Conservation (phyloP, 2,113 vertebrate genomes). For the Azemiops feae region DNA sequence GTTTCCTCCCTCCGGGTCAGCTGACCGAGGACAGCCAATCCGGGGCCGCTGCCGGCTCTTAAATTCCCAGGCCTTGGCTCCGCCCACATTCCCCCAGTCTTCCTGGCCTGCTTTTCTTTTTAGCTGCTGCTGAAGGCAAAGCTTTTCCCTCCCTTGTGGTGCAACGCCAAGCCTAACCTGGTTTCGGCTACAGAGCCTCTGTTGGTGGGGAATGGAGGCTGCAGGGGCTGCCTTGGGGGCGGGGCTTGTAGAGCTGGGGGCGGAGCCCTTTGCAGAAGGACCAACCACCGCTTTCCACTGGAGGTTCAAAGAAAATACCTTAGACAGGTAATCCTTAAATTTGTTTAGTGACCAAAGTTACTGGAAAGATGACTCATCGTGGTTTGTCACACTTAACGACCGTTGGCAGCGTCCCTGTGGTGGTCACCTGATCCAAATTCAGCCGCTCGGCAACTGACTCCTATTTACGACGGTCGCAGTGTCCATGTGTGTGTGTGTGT, state of each 20-base stretch:
- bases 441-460: too few relatives aligned
- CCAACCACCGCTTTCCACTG: too few relatives aligned
- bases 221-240: not conserved
- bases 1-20: not conserved
- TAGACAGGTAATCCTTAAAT: too few relatives aligned
- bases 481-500: too few relatives aligned
- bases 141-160: too few relatives aligned
- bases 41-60: not conserved
- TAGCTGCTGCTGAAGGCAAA: not conserved
- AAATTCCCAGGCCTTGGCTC: not conserved
- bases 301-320: too few relatives aligned
- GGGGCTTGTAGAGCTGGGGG: not conserved
- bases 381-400: too few relatives aligned
- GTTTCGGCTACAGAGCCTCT: not conserved
- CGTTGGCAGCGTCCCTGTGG: too few relatives aligned
- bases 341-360: too few relatives aligned
- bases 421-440: too few relatives aligned
- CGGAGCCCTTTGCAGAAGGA: not conserved
- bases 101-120: not conserved
- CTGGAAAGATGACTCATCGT: too few relatives aligned
- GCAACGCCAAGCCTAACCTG: not conserved
- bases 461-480: too few relatives aligned
- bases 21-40: not conserved
- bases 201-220: not conserved
- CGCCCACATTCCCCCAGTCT: not conserved